phyloP scores from a whole-genome alignment of 2,113 vertebrate species.

The Archocentrus centrarchus region DNA sequence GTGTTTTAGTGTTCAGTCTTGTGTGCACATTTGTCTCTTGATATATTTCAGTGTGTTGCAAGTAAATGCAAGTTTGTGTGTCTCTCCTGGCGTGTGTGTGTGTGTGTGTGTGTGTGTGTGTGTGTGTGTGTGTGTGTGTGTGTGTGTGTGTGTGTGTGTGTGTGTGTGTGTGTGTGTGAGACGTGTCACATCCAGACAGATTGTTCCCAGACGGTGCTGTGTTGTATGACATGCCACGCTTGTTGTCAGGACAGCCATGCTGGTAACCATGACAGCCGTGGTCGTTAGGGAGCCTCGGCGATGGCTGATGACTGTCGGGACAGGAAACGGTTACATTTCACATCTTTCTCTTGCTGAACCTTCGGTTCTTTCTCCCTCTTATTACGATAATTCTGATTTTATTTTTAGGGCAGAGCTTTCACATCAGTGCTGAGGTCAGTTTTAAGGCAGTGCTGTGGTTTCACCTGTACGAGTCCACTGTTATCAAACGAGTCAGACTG shows the following conservation, averaged over 20 bases:
- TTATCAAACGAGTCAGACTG: background rate
- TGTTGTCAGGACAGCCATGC: constrained; percentile 60
- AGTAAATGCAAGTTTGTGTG: background rate
- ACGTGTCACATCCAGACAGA: constrained; percentile 33
- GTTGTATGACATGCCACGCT: constrained; percentile 26
- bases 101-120: background rate
- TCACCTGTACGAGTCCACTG: background rate
- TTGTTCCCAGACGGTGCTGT: constrained; percentile 36
- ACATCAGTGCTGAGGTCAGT: background rate
- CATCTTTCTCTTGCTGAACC: background rate
- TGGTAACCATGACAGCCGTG: constrained; percentile 59
- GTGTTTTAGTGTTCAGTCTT: background rate
- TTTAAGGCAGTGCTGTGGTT: background rate
- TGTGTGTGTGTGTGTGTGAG: background rate
- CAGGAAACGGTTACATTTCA: constrained; percentile 2
- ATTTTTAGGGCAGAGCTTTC: background rate
- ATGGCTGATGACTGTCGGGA: constrained; percentile 29
- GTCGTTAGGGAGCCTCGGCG: constrained; percentile 16
- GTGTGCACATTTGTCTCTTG: background rate
- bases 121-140: constrained; percentile 1
- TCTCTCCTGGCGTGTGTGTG: background rate
- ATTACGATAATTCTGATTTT: background rate
- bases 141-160: constrained; percentile 1
- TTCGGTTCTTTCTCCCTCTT: background rate
- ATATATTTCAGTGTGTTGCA: background rate